phyloP scores from a whole-genome alignment of 1,140 invertebrate species.

The Temnothorax longispinosus region DNA sequence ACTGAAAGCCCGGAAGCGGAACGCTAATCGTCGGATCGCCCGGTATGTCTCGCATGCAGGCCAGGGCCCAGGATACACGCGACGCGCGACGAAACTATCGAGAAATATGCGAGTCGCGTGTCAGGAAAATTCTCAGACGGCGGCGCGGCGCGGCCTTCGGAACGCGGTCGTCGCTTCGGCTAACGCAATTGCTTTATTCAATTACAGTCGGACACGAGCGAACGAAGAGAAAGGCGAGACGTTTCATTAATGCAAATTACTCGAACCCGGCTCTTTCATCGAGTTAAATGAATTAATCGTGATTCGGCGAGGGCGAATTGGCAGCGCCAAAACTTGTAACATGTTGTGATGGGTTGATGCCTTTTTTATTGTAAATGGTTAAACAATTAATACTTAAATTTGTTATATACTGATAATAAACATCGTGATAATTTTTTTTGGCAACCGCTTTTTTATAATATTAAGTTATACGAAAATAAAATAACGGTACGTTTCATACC shows the following conservation, averaged over 20 bases:
- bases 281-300: slow-evolving; percentile 36
- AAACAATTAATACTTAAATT: background rate
- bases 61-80: background rate
- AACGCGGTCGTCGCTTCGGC: background rate
- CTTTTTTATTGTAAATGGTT: background rate
- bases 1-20: slow-evolving; percentile 24
- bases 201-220: slow-evolving; percentile 19
- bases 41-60: background rate
- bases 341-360: background rate
- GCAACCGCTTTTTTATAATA: background rate
- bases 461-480: background rate
- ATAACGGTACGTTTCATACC: background rate
- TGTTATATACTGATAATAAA: background rate
- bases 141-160: background rate
- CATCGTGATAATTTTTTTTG: background rate
- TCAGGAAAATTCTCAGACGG: slow-evolving; percentile 21
- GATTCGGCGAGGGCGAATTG: background rate
- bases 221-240: slow-evolving; percentile 29
- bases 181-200: slow-evolving; percentile 45
- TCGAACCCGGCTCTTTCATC: slow-evolving; percentile 24
- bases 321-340: background rate
- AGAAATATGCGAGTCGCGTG: slow-evolving; percentile 5
- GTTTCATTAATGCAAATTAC: slow-evolving; percentile 58
- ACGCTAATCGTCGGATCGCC: slow-evolving; percentile 23
- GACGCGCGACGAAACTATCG: background rate